phyloP scores from a whole-genome alignment of 37 sponge, comb jelly and placozoan genomes.

The Petrosia ficiformis region DNA sequence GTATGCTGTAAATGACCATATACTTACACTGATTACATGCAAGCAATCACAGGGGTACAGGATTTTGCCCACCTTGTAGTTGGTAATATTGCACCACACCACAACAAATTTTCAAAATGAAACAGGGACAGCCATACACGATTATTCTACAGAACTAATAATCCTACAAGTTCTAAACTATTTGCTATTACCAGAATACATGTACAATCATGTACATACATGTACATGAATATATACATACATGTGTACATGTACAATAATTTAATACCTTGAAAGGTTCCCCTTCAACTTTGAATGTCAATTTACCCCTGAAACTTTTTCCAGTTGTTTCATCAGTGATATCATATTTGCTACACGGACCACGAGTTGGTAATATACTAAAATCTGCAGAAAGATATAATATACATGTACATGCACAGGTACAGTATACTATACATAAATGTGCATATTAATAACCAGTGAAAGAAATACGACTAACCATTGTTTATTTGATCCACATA shows the following conservation, averaged over 20 bases:
- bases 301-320: slow-evolving; percentile 29
- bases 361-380: slow-evolving; percentile 39
- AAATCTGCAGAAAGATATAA: slow-evolving; percentile 37
- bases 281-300: slow-evolving; percentile 14
- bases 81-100: too few relatives aligned
- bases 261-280: slow-evolving; percentile 40
- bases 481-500: slow-evolving; percentile 57
- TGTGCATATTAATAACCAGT: neutral
- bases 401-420: neutral
- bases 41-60: too few relatives aligned
- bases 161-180: too few relatives aligned
- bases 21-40: too few relatives aligned
- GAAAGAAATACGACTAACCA: slow-evolving; percentile 1
- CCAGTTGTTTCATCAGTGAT: slow-evolving; percentile 41
- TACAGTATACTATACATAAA: neutral
- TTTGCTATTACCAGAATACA: too few relatives aligned
- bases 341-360: slow-evolving; percentile 62
- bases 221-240: neutral
- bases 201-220: too few relatives aligned
- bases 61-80: too few relatives aligned
- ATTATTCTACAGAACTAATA: too few relatives aligned
- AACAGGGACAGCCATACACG: too few relatives aligned
- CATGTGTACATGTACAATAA: neutral
- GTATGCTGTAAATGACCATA: too few relatives aligned
- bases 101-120: too few relatives aligned